Base-by-base conservation (phyloP, 2,113 vertebrate species). In the Amia ocellicauda region DNA sequence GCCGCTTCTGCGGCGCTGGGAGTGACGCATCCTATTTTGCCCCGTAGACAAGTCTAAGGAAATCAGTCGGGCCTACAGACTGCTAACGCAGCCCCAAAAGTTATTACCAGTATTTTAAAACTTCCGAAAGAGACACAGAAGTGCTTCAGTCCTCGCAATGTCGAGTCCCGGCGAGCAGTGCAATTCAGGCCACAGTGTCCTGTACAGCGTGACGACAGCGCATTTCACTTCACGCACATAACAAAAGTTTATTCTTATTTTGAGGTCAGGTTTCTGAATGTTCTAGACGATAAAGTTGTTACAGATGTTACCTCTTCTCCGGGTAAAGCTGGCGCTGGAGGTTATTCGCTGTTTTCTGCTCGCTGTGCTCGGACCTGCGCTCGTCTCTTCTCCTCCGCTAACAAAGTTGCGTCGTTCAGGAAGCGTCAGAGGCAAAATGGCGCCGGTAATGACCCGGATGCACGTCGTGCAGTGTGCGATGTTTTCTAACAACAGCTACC, bases 391-490 rank as follows among this genome's bases (percentile, higher is more conserved):
- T 23, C 10, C 42, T 45, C 20, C 31, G n/a, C 4, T 4, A 36
- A 43, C 4, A 57, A 19, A 58, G 7, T 23, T 23, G 13, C 24
- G 3, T 45, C 58, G 42, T 3, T 19, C 4, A 17, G 5, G 20
- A 14, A 51, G 58, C 55, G 56, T 24, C 28, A 16, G 26, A 29
- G 50, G 42, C 20, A 51, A 69, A 17, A 60, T 49, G 22, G 57
- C 58, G 53, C 19, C 47, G 17, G 5, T 5, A 16, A 3, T 19
- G 3, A 3, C 23, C 27, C 31, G 28, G 36, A n/a, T 50, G 20
- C 2, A 27, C n/a, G 14, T 5, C 5, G 10, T 60, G 23, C 14
- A 47, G 49, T 60, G 47, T 60, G 64, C 56, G 64, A 53, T 17
- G 59, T 43, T 17, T 47, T 14, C 8, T 42, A 3, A 3, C n/a